Evolutionary conservation across 23 tunicate genomes (phyloP), one percentile per base, ranked within the genome.

Genomic region (Styela clava): DNA sequence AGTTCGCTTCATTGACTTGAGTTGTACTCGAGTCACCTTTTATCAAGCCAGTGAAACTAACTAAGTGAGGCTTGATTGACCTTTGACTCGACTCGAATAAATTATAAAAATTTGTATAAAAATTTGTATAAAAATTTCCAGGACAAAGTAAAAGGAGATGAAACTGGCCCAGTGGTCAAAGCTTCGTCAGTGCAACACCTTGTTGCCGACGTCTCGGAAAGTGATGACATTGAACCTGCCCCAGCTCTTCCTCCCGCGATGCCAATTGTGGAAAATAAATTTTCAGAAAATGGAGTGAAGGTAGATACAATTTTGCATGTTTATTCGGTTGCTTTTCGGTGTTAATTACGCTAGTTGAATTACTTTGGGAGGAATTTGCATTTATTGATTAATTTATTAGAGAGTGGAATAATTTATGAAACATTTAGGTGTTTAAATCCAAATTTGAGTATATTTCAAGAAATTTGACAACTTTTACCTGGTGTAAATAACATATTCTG

Each of bases 241-340:
- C 34, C 79, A 7, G 52, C 97, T 31, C 97, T 91, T 56, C 97
- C 97, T 0, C 97, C 97, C 26, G 86, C 88, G 0, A 91, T 91
- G 97, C 52, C 73, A 26, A 86, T 91, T 70, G 97, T 91, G 23
- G 83, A 86, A 56, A 61, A 86, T 63, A 68, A 79, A 24, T 44
- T 82, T 30, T 31, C 85, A 31, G 81, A 76, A 37, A 76, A 76
- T 68, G 69, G 64, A 12, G 65, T 51, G 21, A 52, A 51, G 81
- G 65, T 71, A 71, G 25, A 21, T 61, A 21, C n/a, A n/a, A n/a
- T n/a, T n/a, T n/a, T n/a, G n/a, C n/a, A n/a, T n/a, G n/a, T n/a
- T n/a, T n/a, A n/a, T n/a, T n/a, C n/a, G n/a, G n/a, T n/a, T 21
- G 64, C n/a, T 61, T 44, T 44, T 44, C 56, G 56, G 56, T 44